Conservation (phyloP, 2,797 vertebrate species). For the Pygocentrus nattereri region DNA sequence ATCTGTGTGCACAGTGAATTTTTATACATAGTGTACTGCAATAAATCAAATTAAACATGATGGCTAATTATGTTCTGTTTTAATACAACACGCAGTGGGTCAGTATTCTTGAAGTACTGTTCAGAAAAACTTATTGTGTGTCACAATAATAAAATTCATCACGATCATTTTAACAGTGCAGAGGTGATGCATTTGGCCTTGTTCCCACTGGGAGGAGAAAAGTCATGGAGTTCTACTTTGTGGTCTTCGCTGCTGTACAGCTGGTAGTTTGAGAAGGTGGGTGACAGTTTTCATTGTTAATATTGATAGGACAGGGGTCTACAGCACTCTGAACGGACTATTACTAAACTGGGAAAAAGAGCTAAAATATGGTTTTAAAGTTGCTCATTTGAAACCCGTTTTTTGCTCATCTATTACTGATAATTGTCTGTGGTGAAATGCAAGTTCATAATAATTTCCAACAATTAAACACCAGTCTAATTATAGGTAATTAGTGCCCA, state of each 20-base stretch:
- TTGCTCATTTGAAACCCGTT: neutral
- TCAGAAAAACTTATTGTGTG: too few species aligned
- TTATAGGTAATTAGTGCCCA: neutral
- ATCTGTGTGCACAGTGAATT: too few species aligned
- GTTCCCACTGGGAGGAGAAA: neutral
- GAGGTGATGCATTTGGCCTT: neutral
- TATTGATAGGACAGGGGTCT: neutral
- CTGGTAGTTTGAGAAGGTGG: slow-evolving; percentile 6
- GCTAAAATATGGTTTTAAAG: slow-evolving; percentile 4
- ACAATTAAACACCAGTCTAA: neutral
- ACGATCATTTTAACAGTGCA: neutral
- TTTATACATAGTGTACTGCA: too few species aligned
- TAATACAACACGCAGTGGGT: too few species aligned
- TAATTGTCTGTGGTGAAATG: neutral
- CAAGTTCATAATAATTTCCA: neutral
- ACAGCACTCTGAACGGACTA: neutral
- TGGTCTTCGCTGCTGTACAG: neutral
- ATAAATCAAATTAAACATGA: too few species aligned
- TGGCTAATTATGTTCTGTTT: too few species aligned
- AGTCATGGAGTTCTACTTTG: too few species aligned
- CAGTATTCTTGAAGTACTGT: too few species aligned
- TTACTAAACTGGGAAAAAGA: neutral
- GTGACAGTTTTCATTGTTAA: neutral
- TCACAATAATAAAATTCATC: too few species aligned
- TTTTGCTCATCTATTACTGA: neutral